These are phyloP conservation scores for Latrodectus elegans DNA, from an alignment of 2,888 invertebrate species.

Conservation along the genomic window DNA sequence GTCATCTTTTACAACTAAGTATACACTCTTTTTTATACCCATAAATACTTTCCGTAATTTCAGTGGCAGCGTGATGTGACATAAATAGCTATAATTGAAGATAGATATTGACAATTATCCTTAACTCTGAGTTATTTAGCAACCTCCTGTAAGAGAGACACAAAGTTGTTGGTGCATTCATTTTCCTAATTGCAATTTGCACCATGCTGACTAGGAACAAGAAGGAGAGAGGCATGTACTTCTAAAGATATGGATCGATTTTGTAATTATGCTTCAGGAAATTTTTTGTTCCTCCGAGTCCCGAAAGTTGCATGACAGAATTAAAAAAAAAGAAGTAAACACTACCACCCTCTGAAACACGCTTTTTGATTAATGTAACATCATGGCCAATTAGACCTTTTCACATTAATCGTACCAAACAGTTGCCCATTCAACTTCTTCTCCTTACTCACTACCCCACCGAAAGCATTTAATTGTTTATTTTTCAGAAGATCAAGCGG, in stretches of 20 bases:
- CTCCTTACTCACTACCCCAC: conserved; percentile 12
- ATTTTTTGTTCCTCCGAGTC: conserved; percentile 22
- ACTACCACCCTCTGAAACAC: conserved; percentile 27
- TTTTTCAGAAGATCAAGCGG: conserved; percentile 2
- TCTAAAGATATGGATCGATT: conserved; percentile 46
- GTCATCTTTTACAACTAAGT: too few relatives aligned
- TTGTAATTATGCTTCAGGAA: conserved; percentile 41
- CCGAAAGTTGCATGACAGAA: conserved; percentile 1
- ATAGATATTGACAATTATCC: too few relatives aligned
- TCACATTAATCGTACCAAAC: conserved; percentile 56
- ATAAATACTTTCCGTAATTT: too few relatives aligned
- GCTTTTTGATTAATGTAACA: conserved; percentile 55
- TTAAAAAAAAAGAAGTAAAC: conserved; percentile 20
- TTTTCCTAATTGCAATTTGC: background rate
- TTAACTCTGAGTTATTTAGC: too few relatives aligned
- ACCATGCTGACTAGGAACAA: background rate
- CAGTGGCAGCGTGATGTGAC: too few relatives aligned
- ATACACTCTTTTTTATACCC: too few relatives aligned
- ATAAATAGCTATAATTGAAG: too few relatives aligned
- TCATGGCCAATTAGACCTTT: conserved; percentile 59
- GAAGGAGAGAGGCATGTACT: background rate
- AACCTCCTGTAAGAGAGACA: too few relatives aligned
- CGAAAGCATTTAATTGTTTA: conserved; percentile 57
- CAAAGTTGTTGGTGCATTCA: too few relatives aligned
- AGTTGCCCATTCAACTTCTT: conserved; percentile 7